A percentile compares a stretch with the other conserved stretches of the same genome.
Evolutionary conservation across 2,888 invertebrate species (phyloP).

Genomic region (Acanthacorydalis orientalis): DNA sequence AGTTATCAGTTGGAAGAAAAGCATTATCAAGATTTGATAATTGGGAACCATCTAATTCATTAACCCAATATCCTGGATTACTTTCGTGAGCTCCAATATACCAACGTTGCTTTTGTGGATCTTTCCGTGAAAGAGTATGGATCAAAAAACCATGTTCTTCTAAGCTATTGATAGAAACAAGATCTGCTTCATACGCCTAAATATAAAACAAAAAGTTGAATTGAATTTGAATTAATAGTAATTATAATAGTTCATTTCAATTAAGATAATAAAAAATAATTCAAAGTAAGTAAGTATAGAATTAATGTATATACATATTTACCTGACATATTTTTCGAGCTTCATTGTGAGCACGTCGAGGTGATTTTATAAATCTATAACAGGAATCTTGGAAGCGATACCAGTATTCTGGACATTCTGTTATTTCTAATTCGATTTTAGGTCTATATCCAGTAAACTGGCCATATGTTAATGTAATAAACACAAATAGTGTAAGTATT

Average conservation of each 20-base stretch:
- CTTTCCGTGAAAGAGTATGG: constrained; percentile 61
- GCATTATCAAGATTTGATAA: constrained; percentile 66
- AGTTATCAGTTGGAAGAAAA: constrained; percentile 46
- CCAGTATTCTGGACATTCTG: constrained; percentile 75
- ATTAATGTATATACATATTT: too few relatives aligned
- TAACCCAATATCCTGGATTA: constrained; percentile 60
- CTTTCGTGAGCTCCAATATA: constrained; percentile 67
- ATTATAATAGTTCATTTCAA: too few relatives aligned
- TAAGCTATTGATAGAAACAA: constrained; percentile 59
- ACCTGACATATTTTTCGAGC: constrained; percentile 62
- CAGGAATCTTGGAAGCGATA: constrained; percentile 64
- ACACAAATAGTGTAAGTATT: too few relatives aligned
- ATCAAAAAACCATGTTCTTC: constrained; percentile 82
- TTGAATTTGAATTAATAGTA: too few relatives aligned
- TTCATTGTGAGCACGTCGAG: constrained; percentile 60
- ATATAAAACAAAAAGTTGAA: too few relatives aligned
- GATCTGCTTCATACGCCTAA: constrained; percentile 56
- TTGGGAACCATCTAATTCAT: constrained; percentile 68
- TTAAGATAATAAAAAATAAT: constrained; percentile 24
- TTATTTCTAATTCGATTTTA: constrained; percentile 12
- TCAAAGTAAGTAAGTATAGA: too few relatives aligned
- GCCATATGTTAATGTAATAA: too few relatives aligned
- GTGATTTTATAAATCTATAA: constrained; percentile 80
- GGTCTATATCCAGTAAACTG: not conserved
- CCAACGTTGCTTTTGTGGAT: constrained; percentile 76